These are phyloP conservation scores for Tipula confusa DNA, from an alignment of 2,888 invertebrate genomes.

Conservation along the genomic window DNA sequence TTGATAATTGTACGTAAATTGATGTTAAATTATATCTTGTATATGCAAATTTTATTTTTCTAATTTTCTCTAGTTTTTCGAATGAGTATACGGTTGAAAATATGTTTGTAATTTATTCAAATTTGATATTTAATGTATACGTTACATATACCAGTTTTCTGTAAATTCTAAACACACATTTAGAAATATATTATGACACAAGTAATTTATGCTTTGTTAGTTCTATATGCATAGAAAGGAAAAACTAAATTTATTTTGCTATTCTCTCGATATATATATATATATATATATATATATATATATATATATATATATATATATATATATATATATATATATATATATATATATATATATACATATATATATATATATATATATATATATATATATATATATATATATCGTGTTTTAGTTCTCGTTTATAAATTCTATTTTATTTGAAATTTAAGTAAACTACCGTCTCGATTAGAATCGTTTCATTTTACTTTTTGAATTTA, in stretches of 20 bases:
- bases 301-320: too few relatives aligned
- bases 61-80: neutral
- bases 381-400: too few relatives aligned
- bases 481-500: neutral
- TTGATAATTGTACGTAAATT: conserved; percentile 25
- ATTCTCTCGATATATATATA: neutral
- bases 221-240: neutral
- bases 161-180: neutral
- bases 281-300: too few relatives aligned
- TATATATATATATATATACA: too few relatives aligned
- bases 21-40: conserved; percentile 1
- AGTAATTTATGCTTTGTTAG: neutral
- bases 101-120: neutral
- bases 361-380: too few relatives aligned
- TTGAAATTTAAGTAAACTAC: conserved; percentile 14
- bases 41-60: neutral
- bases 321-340: too few relatives aligned
- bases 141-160: neutral
- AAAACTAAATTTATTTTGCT: neutral
- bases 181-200: neutral
- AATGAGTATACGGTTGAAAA: neutral
- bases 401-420: too few relatives aligned
- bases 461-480: neutral
- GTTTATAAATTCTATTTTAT: conserved; percentile 8
- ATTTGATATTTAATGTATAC: neutral